A percentile compares a stretch with the other conserved stretches of the same genome.
phyloP scores from a whole-genome alignment of 2,113 vertebrate genomes.

The Sminthopsis crassicaudata region DNA sequence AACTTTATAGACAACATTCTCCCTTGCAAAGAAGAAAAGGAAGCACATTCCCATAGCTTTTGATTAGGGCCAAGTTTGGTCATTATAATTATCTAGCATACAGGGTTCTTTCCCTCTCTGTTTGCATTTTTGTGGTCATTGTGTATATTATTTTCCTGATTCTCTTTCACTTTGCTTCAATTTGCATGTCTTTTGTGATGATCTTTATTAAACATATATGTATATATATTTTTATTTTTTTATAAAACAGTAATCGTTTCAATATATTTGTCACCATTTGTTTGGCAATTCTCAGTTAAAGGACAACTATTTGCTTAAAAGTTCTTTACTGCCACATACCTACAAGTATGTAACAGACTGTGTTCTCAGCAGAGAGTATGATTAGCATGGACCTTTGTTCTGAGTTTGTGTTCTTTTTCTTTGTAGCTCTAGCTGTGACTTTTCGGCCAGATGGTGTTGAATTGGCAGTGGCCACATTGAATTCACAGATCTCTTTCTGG shows the following conservation, averaged over 20 bases:
- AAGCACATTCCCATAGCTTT: background rate
- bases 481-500: slow-evolving; percentile 96
- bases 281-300: background rate
- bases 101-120: background rate
- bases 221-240: background rate
- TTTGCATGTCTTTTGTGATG: background rate
- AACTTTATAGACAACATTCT: background rate
- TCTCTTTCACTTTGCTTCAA: background rate
- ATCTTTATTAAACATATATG: background rate
- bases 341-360: background rate
- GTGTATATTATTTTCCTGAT: background rate
- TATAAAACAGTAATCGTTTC: background rate
- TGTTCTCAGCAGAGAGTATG: background rate
- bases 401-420: background rate
- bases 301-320: background rate
- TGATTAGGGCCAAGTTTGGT: background rate
- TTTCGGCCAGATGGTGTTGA: slow-evolving; percentile 94
- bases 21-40: background rate
- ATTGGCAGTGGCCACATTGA: slow-evolving; percentile 92
- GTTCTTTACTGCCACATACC: background rate
- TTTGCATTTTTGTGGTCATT: background rate
- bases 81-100: background rate
- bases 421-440: slow-evolving; percentile 88
- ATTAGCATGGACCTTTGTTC: background rate
- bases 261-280: background rate